phyloP scores from a whole-genome alignment of 2,888 invertebrate species.

The Drosophila rellima region DNA sequence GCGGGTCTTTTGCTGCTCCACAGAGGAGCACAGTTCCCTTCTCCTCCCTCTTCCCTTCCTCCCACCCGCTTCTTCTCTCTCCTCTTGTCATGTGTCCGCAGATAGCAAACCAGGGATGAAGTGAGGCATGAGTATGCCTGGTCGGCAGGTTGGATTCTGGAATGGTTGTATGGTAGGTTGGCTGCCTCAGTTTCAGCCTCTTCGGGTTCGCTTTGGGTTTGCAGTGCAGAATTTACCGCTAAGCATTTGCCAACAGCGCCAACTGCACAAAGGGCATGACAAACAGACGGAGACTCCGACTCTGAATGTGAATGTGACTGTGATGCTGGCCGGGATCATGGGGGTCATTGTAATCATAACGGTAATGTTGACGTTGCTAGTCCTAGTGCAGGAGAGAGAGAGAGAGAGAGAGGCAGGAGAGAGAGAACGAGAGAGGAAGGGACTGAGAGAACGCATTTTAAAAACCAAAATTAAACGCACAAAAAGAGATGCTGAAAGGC shows the following conservation, averaged over 20 bases:
- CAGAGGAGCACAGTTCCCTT: slow-evolving; percentile 11
- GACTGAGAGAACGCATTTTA: slow-evolving; percentile 20
- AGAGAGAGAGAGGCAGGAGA: slow-evolving; percentile 4
- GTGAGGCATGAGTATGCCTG: slow-evolving; percentile 35
- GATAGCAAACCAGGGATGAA: slow-evolving; percentile 44
- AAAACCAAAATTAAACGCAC: slow-evolving; percentile 42
- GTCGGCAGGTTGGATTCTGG: slow-evolving; percentile 26
- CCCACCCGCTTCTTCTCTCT: neutral
- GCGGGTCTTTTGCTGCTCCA: slow-evolving; percentile 56
- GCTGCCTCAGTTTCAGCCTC: slow-evolving; percentile 19
- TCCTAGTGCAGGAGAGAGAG: neutral
- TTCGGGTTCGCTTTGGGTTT: slow-evolving; percentile 30
- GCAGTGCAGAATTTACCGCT: slow-evolving; percentile 70
- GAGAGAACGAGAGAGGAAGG: slow-evolving; percentile 1
- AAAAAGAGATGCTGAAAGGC: slow-evolving; percentile 41
- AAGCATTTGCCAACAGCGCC: slow-evolving; percentile 69
- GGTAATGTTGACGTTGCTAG: slow-evolving; percentile 60
- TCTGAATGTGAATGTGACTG: slow-evolving; percentile 16
- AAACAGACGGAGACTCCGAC: slow-evolving; percentile 26
- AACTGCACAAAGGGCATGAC: slow-evolving; percentile 69
- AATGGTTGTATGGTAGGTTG: slow-evolving; percentile 25
- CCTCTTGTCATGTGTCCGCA: slow-evolving; percentile 3
- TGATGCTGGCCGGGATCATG: slow-evolving; percentile 73
- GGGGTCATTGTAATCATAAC: slow-evolving; percentile 79
- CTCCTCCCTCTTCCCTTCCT: neutral